Evolutionary conservation across 2,888 invertebrate species (phyloP).

Genomic region (Scrobipalpa costella): DNA sequence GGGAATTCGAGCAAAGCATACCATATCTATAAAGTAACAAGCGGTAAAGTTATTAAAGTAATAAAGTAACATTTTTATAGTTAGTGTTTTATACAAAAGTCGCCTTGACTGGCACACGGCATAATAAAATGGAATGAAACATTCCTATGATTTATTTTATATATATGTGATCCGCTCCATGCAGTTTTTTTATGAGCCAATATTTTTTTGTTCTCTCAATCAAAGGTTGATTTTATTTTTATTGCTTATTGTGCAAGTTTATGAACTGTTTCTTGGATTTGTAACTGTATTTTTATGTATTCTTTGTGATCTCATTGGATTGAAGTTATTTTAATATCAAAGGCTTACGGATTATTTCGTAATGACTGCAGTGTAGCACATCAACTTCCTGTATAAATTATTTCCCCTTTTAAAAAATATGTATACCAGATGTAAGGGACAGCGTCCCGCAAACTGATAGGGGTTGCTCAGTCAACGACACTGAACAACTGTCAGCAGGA

Average conservation of each 20-base stretch:
- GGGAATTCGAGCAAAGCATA: slow-evolving; percentile 24
- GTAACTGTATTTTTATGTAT: not conserved
- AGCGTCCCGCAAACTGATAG: no score
- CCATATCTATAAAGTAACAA: slow-evolving; percentile 40
- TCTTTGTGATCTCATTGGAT: not conserved
- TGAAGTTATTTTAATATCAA: not conserved
- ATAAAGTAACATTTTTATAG: slow-evolving; percentile 65
- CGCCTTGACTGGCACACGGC: slow-evolving; percentile 61
- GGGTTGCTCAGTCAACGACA: no score
- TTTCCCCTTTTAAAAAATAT: no score
- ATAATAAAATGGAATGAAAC: slow-evolving; percentile 77
- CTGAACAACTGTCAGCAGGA: no score
- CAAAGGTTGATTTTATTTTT: slow-evolving; percentile 23
- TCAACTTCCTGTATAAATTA: no score
- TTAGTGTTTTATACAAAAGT: slow-evolving; percentile 59
- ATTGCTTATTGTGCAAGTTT: slow-evolving; percentile 20
- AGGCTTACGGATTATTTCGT: not conserved
- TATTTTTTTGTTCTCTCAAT: slow-evolving; percentile 26
- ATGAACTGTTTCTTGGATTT: slow-evolving; percentile 11
- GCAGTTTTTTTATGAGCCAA: slow-evolving; percentile 39
- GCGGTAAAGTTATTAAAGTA: slow-evolving; percentile 58
- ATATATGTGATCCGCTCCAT: slow-evolving; percentile 58
- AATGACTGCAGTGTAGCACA: not conserved
- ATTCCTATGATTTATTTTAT: slow-evolving; percentile 75
- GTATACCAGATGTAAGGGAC: no score